Evolutionary conservation across 2,888 invertebrate genomes (phyloP).

Genomic region (Chironomus riparius): DNA sequence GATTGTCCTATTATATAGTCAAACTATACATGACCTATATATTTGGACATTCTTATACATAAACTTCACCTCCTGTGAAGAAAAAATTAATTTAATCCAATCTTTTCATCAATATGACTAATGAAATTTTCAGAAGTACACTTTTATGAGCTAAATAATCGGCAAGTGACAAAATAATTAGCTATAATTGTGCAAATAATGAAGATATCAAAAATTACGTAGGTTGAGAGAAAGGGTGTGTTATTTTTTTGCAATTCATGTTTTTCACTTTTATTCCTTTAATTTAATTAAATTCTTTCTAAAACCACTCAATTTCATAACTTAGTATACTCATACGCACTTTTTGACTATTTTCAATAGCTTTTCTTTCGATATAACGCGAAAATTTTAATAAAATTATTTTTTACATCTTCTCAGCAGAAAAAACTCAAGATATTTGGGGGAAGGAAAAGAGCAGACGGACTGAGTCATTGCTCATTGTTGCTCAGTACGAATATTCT

Average conservation of each 20-base stretch:
- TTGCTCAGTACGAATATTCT: too few relatives aligned
- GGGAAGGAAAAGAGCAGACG: too few relatives aligned
- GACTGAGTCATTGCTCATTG: too few relatives aligned
- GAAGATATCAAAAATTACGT: not conserved
- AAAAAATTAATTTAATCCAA: not conserved
- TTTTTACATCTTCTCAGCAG: not conserved
- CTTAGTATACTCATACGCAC: not conserved
- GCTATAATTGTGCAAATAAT: not conserved
- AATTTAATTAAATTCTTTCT: not conserved
- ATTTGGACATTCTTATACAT: not conserved
- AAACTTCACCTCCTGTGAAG: conserved; percentile 22
- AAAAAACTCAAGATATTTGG: not conserved
- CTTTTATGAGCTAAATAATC: too few relatives aligned
- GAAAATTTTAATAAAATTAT: not conserved
- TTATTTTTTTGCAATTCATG: conserved; percentile 20
- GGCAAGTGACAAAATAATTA: not conserved
- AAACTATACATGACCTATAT: conserved; percentile 20
- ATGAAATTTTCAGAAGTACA: too few relatives aligned
- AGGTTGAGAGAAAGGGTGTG: conserved; percentile 17
- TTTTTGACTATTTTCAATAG: conserved; percentile 3
- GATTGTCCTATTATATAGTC: conserved; percentile 15
- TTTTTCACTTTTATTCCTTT: not conserved
- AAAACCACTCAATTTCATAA: not conserved
- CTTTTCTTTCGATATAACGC: conserved; percentile 15
- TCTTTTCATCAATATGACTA: not conserved